phyloP scores from a whole-genome alignment of 2,113 vertebrate species.

The Bolborhynchus lineola region DNA sequence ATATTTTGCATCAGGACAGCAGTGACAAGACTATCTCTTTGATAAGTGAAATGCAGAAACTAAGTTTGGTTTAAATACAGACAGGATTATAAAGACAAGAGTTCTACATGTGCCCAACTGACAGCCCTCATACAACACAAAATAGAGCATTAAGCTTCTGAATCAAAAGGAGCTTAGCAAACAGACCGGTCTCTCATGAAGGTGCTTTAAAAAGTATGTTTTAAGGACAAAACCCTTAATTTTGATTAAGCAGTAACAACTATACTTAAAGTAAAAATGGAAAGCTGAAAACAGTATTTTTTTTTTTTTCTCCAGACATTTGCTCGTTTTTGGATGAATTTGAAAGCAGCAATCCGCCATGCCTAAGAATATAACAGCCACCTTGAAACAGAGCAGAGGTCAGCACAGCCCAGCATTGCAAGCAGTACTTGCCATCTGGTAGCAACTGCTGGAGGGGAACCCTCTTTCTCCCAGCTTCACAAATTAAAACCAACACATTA shows the following conservation, averaged over 20 bases:
- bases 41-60: not conserved
- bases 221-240: not conserved
- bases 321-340: not conserved
- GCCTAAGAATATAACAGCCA: not conserved
- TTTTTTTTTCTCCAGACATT: not conserved
- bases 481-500: not conserved
- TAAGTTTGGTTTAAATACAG: not conserved
- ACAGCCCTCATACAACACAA: not conserved
- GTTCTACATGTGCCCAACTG: not conserved
- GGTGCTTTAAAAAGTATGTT: fast-evolving
- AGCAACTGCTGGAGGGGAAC: not conserved
- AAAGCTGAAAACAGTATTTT: not conserved
- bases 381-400: not conserved
- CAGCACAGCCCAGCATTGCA: not conserved
- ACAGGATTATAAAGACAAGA: not conserved
- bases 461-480: not conserved
- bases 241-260: not conserved
- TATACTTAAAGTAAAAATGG: not conserved
- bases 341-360: not conserved
- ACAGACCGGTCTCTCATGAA: not conserved
- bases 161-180: not conserved
- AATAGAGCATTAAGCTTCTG: not conserved
- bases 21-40: not conserved
- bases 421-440: not conserved
- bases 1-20: not conserved